These are phyloP conservation scores for Platorchestia sp. DNA, from an alignment of 1,140 invertebrate genomes.

Conservation along the genomic window DNA sequence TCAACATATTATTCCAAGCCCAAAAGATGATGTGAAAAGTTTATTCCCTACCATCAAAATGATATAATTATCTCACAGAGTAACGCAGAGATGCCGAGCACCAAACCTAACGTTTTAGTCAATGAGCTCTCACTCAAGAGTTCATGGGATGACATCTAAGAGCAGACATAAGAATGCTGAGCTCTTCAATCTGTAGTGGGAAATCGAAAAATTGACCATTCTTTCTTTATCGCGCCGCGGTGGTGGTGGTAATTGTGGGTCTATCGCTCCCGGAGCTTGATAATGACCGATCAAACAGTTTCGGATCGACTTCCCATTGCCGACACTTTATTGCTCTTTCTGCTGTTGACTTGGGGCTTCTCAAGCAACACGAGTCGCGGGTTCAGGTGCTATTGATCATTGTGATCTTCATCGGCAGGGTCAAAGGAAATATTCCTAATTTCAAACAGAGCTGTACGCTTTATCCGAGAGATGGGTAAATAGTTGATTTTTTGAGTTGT, in stretches of 20 bases:
- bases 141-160: not conserved
- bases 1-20: not conserved
- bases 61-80: not conserved
- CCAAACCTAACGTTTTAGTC: not conserved
- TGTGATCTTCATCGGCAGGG: not conserved
- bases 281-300: slow-evolving; percentile 52
- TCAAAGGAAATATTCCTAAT: not conserved
- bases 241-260: not conserved
- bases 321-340: slow-evolving; percentile 45
- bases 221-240: not conserved
- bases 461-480: not conserved
- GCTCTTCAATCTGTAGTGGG: not conserved
- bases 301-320: slow-evolving; percentile 42
- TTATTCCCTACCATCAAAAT: not conserved
- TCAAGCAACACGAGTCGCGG: not conserved
- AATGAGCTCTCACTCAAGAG: not conserved
- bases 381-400: not conserved
- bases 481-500: not conserved
- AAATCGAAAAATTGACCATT: slow-evolving; percentile 3
- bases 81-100: not conserved
- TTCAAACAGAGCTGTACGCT: not conserved
- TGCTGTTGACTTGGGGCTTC: not conserved
- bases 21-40: not conserved
- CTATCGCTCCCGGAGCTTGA: slow-evolving; percentile 9
- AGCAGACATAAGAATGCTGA: not conserved